A percentile compares a stretch with the other conserved stretches of the same genome.
phyloP scores from a whole-genome alignment of 2,113 vertebrate genomes.

The Tursiops truncatus region DNA sequence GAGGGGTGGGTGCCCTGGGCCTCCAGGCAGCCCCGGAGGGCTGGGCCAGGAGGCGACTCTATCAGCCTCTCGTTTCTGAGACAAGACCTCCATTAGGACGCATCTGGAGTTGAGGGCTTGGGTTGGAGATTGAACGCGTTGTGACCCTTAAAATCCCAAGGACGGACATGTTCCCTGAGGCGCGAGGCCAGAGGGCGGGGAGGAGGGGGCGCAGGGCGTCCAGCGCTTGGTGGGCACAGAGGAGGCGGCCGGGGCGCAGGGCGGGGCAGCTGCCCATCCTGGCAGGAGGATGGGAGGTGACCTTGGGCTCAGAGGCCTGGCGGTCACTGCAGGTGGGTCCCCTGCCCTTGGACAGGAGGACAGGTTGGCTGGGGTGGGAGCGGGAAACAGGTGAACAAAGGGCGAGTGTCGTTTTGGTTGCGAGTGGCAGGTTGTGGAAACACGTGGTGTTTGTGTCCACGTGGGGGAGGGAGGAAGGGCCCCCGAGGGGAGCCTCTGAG shows the following conservation, averaged over 20 bases:
- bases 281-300: background rate
- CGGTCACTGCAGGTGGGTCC: accelerated
- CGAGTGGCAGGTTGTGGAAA: too few species aligned
- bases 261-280: background rate
- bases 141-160: background rate
- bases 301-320: background rate
- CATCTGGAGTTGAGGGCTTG: background rate
- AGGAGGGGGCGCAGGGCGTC: background rate
- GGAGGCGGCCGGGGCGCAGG: background rate
- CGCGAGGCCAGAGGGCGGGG: background rate
- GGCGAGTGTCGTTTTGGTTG: background rate
- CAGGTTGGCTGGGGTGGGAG: background rate
- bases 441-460: background rate
- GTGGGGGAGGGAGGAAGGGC: too few species aligned
- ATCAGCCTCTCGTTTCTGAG: background rate
- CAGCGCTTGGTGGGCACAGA: background rate
- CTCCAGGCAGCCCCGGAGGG: background rate
- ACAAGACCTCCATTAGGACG: background rate
- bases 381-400: accelerated
- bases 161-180: background rate
- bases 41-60: background rate
- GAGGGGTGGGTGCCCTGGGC: background rate
- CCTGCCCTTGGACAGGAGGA: background rate
- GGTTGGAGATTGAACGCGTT: background rate
- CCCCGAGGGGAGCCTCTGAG: background rate